Percentiles rank a stretch among this genome's conserved stretches.
phyloP scores from a whole-genome alignment of 2,888 invertebrate genomes.

The Drosophila basisetae region DNA sequence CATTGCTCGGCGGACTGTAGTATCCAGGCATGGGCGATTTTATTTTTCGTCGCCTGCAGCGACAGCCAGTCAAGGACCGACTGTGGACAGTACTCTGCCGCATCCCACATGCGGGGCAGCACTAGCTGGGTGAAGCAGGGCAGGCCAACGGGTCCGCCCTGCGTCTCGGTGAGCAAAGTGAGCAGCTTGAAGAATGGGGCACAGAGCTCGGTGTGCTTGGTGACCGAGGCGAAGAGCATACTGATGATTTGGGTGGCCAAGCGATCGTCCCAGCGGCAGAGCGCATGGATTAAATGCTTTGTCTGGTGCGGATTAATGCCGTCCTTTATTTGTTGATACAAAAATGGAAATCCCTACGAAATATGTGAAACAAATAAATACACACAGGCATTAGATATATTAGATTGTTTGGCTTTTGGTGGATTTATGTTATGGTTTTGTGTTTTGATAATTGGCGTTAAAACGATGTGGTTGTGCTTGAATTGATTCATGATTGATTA shows the following conservation, averaged over 20 bases:
- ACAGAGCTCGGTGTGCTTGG: slow-evolving; percentile 94
- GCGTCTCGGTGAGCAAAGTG: slow-evolving; percentile 94
- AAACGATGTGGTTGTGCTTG: slow-evolving; percentile 33
- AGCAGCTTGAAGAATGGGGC: slow-evolving; percentile 97
- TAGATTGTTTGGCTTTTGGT: slow-evolving; percentile 10
- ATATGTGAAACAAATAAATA: slow-evolving; percentile 38
- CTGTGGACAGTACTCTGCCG: slow-evolving; percentile 95
- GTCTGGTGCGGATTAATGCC: slow-evolving; percentile 96
- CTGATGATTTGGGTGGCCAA: slow-evolving; percentile 94
- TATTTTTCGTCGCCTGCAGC: slow-evolving; percentile 93
- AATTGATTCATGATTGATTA: slow-evolving; percentile 27
- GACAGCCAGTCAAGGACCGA: slow-evolving; percentile 97
- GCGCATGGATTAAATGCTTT: slow-evolving; percentile 94
- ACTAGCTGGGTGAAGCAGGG: slow-evolving; percentile 96
- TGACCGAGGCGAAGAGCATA: slow-evolving; percentile 96
- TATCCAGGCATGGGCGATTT: slow-evolving; percentile 96
- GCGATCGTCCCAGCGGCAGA: slow-evolving; percentile 96
- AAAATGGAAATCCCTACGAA: slow-evolving; percentile 94
- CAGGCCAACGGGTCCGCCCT: slow-evolving; percentile 89
- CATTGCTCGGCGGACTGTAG: slow-evolving; percentile 96
- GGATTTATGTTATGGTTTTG: slow-evolving; percentile 17
- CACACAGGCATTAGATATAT: slow-evolving; percentile 29
- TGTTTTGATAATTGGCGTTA: slow-evolving; percentile 34
- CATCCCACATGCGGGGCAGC: slow-evolving; percentile 95
- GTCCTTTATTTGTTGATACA: slow-evolving; percentile 97